phyloP scores from a whole-genome alignment of 2,113 vertebrate species.

The Sigmodon hispidus region DNA sequence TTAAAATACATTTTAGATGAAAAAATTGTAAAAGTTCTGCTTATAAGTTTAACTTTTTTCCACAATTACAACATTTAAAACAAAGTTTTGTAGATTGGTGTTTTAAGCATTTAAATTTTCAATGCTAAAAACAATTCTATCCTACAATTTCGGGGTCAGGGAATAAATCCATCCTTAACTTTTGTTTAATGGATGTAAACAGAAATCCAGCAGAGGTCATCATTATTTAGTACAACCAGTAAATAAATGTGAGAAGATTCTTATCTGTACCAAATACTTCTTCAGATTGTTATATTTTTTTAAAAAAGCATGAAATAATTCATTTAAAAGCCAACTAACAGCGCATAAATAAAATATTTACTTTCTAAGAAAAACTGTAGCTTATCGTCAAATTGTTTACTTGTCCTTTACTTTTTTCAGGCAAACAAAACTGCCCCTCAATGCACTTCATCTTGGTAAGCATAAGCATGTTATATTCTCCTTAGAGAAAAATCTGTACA shows the following conservation, averaged over 20 bases:
- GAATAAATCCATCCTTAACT: conserved; percentile 81
- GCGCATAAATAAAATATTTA: conserved; percentile 91
- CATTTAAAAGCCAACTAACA: conserved; percentile 88
- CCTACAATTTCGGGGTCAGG: conserved; percentile 79
- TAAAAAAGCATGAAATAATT: conserved; percentile 86
- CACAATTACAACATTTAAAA: conserved; percentile 84
- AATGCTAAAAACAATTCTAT: conserved; percentile 87
- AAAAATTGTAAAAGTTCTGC: conserved; percentile 86
- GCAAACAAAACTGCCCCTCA: conserved; percentile 99
- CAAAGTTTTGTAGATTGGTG: conserved; percentile 83
- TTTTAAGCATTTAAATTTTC: conserved; percentile 84
- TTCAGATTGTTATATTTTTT: conserved; percentile 83
- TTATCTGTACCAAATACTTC: conserved; percentile 86
- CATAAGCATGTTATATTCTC: conserved; percentile 94
- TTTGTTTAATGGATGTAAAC: conserved; percentile 83
- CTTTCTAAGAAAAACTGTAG: conserved; percentile 90
- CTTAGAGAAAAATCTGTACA: conserved; percentile 97
- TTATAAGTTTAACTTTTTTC: conserved; percentile 81
- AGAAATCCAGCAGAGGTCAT: conserved; percentile 85
- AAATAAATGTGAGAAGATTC: conserved; percentile 82
- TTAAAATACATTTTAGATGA: conserved; percentile 85
- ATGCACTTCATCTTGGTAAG: conserved; percentile 95
- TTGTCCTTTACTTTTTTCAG: conserved; percentile 95
- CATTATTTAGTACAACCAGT: conserved; percentile 86
- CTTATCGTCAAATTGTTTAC: conserved; percentile 92